Base-by-base conservation (phyloP, 37 sponge, comb jelly and placozoan genomes). In the Geodia barretti region DNA sequence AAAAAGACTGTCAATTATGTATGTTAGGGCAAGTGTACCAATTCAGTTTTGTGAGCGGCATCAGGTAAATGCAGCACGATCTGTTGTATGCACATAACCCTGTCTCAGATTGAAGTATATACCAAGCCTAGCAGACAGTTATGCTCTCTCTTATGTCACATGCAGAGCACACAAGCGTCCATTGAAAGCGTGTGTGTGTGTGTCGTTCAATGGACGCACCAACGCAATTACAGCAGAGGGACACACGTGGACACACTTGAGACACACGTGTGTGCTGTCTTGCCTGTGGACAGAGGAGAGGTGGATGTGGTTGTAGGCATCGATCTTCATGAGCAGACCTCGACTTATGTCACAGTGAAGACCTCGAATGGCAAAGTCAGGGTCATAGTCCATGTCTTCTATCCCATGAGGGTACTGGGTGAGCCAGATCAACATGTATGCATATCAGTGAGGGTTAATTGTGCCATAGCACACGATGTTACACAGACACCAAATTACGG, bases 321-420 rank as follows among this genome's bases (percentile, higher is more conserved):
- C 98, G 30, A 97, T 79, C 70, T 97, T 97, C 96, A 97, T 88
- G 59, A 95, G 71, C 4, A 87, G 41, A 31, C 94, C 94, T 38
- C 77, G 47, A 66, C 54, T 82, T 26, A 77, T 58, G 75, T 98
- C 97, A 82, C 87, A 93, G 68, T 98, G 99, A 11, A 96, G 77
- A 4, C 99, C 99, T 65, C 99, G 76, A 39, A 94, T 90, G 28
- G 88, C 88, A 94, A 96, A 94, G 62, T 80, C 60, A 30, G 93
- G 93, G 70, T 98, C 84, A 74, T 88, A 96, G 9, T 74, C 28
- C n/a, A 98, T 59, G 28, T 78, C 63, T 28, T 72, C 41, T 31
- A 98, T 68, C 0, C 41, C 79, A 33, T 63, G 0, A 30, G 97
- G 97, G 74, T 92, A 97, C 93, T 93, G 40, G 54, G 7, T 17